phyloP scores from a whole-genome alignment of 2,113 vertebrate species.

The Phrynosoma platyrhinos region DNA sequence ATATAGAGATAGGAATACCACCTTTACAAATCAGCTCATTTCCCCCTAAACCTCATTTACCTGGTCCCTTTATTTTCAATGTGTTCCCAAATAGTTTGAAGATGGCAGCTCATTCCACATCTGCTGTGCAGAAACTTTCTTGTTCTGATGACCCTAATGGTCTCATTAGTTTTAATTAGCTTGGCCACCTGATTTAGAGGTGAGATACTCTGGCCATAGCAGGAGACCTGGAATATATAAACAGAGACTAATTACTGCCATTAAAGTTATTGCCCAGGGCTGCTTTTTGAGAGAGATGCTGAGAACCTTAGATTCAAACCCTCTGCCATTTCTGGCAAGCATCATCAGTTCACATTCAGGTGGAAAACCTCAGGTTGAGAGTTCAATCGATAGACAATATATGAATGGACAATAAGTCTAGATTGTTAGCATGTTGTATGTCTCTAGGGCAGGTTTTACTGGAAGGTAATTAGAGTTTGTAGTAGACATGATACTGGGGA shows the following conservation, averaged over 20 bases:
- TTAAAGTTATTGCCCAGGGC: slow-evolving; percentile 34
- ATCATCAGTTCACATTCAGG: not conserved
- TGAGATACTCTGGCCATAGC: slow-evolving; percentile 43
- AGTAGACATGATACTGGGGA: too few relatives aligned
- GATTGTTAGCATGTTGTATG: not conserved
- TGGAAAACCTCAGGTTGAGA: not conserved
- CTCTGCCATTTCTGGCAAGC: slow-evolving; percentile 23
- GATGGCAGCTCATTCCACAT: not conserved
- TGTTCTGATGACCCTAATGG: slow-evolving; percentile 58
- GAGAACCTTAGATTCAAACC: slow-evolving; percentile 28
- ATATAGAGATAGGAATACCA: not conserved
- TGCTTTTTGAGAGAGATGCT: slow-evolving; percentile 28
- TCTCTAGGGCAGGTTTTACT: not conserved
- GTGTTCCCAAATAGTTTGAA: not conserved
- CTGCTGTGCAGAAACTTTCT: slow-evolving; percentile 42
- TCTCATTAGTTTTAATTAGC: slow-evolving; percentile 76
- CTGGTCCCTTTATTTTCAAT: not conserved
- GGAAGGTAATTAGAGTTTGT: too few relatives aligned
- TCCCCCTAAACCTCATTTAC: not conserved
- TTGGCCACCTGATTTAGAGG: slow-evolving; percentile 65
- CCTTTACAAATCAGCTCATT: not conserved
- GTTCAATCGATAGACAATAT: too few relatives aligned
- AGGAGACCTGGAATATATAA: slow-evolving; percentile 51
- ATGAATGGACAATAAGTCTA: not conserved
- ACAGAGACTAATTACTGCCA: slow-evolving; percentile 63